Conservation (phyloP, 1,140 invertebrate species). For the Physella acuta region DNA sequence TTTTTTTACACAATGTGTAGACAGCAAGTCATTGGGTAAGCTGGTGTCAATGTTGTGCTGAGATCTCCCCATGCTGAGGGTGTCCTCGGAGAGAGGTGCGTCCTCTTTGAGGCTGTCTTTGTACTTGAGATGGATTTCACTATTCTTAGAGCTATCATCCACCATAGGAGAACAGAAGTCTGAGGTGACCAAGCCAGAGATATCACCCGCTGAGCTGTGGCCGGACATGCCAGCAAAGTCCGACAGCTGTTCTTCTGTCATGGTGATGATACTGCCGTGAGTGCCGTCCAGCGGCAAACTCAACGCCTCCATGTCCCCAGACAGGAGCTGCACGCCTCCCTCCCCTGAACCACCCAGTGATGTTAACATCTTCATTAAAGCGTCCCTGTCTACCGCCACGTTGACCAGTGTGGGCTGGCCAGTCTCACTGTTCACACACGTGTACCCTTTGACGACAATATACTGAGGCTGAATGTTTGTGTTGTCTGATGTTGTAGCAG, state of each 20-base stretch:
- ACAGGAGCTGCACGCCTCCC: not conserved
- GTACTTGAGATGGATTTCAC: too few relatives aligned
- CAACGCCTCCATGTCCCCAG: not conserved
- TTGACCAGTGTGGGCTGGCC: constrained; percentile 22
- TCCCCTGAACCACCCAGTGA: not conserved
- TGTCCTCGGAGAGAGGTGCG: not conserved
- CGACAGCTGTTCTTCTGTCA: not conserved
- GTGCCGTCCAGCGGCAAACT: not conserved
- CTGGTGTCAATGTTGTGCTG: not conserved
- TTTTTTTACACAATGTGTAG: too few relatives aligned
- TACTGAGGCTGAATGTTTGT: too few relatives aligned
- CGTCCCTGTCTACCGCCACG: constrained; percentile 22
- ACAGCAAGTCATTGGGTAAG: not conserved
- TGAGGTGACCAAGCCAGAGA: not conserved
- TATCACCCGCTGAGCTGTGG: too few relatives aligned
- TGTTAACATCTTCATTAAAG: constrained; percentile 16
- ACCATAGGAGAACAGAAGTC: not conserved
- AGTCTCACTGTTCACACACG: not conserved
- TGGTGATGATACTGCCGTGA: not conserved
- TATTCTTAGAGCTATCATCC: not conserved
- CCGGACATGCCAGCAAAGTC: not conserved
- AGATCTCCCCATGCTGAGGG: not conserved
- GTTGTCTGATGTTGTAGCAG: too few relatives aligned
- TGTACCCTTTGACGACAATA: constrained; percentile 21
- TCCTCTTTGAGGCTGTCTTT: not conserved